Base-by-base conservation (phyloP, 2,888 invertebrate genomes). In the Ctenicera cuprea region DNA sequence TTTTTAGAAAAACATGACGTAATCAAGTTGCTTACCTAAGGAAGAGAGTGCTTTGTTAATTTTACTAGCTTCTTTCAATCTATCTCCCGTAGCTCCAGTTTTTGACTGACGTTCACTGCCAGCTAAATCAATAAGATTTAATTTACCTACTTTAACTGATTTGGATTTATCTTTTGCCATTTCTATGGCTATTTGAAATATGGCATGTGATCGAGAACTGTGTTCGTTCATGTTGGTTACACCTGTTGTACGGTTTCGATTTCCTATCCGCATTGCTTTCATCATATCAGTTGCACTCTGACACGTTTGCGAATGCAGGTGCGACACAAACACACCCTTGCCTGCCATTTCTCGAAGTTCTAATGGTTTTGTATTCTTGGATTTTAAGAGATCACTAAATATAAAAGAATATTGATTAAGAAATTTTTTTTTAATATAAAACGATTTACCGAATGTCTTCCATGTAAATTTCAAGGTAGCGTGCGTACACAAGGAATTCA, bases 61-160 rank as follows among this genome's bases (percentile, higher is more conserved):
- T 88, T 99, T 97, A 78, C 97, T 95, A 1, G 98, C 98, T 88
- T 99, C 99, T 80, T 97, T 95, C 74, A 98, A 89, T 61, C 98
- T 90, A 80, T 97, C 95, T 1, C 97, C 97, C 16, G 94, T 93
- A n/a, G 99, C 95, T 68, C 97, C 97, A 5, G 98, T 97, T 89
- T 99, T 99, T 71, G 95, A 93, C 87, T 99, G 98, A 50, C 98
- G 91, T 88, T 99, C 99, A 87, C 97, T 97, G 59, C 99, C 99
- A 41, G 99, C 99, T 85, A 99, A 90, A 90, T 99, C 99, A 52
- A 99, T 97, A 76, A 99, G 90, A 89, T 99, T 99, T 82, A 99
- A 88, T 86, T 98, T 97, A 50, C 99, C 99, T 59, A 98, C 97
- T 81, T 97, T 89, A 16, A 89, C 88, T 2, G 86, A 82, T 63